Percentiles rank a stretch among this genome's conserved stretches.
phyloP scores from a whole-genome alignment of 2,888 invertebrate genomes.

The Drosophila imparisetae region DNA sequence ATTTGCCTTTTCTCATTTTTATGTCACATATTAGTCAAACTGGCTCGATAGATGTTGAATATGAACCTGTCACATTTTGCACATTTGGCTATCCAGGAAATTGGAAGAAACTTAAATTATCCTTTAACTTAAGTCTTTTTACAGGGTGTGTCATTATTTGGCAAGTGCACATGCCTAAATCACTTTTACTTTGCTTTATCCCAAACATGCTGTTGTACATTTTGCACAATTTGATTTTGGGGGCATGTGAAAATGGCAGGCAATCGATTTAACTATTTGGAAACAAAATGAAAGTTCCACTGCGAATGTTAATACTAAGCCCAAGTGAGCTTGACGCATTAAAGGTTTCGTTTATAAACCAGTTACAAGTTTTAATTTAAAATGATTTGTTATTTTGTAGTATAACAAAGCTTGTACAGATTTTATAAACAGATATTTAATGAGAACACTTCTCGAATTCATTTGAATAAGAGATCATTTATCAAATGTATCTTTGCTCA shows the following conservation, averaged over 20 bases:
- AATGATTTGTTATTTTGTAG: not conserved
- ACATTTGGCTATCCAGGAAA: not conserved
- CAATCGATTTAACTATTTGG: conserved; percentile 24
- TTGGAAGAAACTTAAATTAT: too few species aligned
- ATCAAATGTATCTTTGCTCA: conserved; percentile 25
- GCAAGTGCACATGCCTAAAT: not conserved
- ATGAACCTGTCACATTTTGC: not conserved
- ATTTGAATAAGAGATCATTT: not conserved
- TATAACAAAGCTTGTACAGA: not conserved
- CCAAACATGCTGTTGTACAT: conserved; percentile 4
- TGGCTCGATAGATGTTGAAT: not conserved
- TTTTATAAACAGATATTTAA: not conserved
- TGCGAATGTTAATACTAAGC: not conserved
- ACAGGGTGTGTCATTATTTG: not conserved
- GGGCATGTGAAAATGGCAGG: conserved; percentile 46
- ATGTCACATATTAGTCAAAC: too few species aligned
- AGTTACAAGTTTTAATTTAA: not conserved
- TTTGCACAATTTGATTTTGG: conserved; percentile 48
- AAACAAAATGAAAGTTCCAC: not conserved
- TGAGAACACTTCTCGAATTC: not conserved
- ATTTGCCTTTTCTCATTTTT: too few species aligned
- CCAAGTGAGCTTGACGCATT: not conserved
- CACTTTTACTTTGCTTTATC: conserved; percentile 3
- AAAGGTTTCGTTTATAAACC: not conserved
- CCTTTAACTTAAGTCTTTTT: not conserved